These are phyloP conservation scores for Kryptolebias ocellatus DNA, from an alignment of 2,797 vertebrate genomes.

Conservation along the genomic window DNA sequence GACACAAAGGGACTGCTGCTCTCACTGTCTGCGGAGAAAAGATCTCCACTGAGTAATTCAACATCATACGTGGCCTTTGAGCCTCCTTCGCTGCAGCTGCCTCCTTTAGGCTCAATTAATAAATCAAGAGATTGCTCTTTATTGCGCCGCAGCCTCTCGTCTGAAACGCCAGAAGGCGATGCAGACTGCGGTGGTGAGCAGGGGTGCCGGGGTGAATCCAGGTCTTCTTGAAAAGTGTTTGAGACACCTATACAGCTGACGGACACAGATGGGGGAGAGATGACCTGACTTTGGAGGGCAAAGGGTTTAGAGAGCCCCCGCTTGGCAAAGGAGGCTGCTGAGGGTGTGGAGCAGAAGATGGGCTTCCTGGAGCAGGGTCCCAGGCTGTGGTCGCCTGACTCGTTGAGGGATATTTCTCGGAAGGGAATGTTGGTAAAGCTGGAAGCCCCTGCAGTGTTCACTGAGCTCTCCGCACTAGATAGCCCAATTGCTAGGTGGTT, in stretches of 20 bases:
- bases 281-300: conserved; percentile 12
- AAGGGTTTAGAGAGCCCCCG: neutral
- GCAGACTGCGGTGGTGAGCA: neutral
- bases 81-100: neutral
- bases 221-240: conserved; percentile 42
- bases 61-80: neutral
- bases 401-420: conserved; percentile 59
- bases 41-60: conserved; percentile 8
- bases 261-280: conserved; percentile 12
- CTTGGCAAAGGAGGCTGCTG: conserved; percentile 32
- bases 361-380: conserved; percentile 50
- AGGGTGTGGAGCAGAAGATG: conserved; percentile 76
- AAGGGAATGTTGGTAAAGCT: conserved; percentile 21
- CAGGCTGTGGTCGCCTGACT: conserved; percentile 40
- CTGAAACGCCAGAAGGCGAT: neutral
- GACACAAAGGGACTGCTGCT: conserved; percentile 50
- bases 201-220: conserved; percentile 11
- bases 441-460: conserved; percentile 16
- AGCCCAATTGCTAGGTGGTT: neutral
- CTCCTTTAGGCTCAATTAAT: conserved; percentile 4
- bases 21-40: conserved; percentile 25
- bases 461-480: conserved; percentile 50
- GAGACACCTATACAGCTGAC: conserved; percentile 19
- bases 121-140: conserved; percentile 35
- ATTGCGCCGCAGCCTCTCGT: conserved; percentile 18